phyloP scores from a whole-genome alignment of 2,888 invertebrate species.

The Chloroclysta siterata region DNA sequence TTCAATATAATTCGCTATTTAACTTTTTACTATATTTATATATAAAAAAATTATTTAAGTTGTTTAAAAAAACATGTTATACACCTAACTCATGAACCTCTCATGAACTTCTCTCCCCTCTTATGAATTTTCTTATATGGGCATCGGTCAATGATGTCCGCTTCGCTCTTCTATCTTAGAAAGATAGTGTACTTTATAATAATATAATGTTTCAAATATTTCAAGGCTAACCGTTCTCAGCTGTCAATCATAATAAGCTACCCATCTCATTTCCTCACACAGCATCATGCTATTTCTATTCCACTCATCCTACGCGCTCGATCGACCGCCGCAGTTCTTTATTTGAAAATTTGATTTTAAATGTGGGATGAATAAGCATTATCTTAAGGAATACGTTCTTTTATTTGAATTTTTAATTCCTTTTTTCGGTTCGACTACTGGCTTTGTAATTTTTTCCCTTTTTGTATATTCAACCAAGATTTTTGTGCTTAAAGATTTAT shows the following conservation, averaged over 20 bases:
- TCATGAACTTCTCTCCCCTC: no score
- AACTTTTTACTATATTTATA: no score
- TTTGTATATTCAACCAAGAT: conserved; percentile 64
- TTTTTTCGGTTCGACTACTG: conserved; percentile 77
- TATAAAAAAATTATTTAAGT: no score
- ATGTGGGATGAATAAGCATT: conserved; percentile 85
- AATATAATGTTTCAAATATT: conserved; percentile 86
- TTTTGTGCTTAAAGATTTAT: conserved; percentile 73
- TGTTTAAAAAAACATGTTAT: no score
- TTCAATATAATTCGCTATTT: no score
- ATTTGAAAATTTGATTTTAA: conserved; percentile 85
- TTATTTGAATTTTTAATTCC: conserved; percentile 83
- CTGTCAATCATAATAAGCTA: conserved; percentile 85
- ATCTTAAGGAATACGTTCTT: conserved; percentile 82
- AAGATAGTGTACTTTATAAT: conserved; percentile 85
- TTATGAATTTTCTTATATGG: background rate
- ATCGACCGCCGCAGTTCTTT: conserved; percentile 80
- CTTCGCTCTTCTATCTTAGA: conserved; percentile 67
- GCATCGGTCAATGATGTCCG: conserved; percentile 58
- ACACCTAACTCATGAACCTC: no score
- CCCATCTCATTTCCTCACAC: conserved; percentile 72
- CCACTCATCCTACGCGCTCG: conserved; percentile 67
- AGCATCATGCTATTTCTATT: conserved; percentile 59
- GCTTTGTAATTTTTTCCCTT: conserved; percentile 67
- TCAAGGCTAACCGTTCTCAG: conserved; percentile 85